A percentile compares a stretch with the other conserved stretches of the same genome.
These are phyloP conservation scores for Nomada fabriciana DNA, from an alignment of 2,888 invertebrate genomes.

Conservation along the genomic window DNA sequence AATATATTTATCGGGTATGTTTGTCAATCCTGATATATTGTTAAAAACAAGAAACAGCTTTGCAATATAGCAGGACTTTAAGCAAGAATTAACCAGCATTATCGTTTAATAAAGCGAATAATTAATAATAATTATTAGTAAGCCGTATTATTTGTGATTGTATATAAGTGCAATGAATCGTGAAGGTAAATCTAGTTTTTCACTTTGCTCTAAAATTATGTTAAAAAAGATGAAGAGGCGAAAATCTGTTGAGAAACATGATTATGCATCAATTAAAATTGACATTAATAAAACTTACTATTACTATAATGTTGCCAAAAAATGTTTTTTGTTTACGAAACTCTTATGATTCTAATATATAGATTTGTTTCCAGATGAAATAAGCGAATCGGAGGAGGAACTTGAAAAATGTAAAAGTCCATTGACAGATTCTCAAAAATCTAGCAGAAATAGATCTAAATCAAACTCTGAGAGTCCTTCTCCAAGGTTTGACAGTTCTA, in stretches of 20 bases:
- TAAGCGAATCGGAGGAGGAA: slow-evolving; percentile 75
- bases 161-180: slow-evolving; percentile 62
- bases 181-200: slow-evolving; percentile 54
- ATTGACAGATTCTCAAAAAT: slow-evolving; percentile 67
- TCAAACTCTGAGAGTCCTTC: slow-evolving; percentile 72
- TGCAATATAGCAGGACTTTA: slow-evolving; percentile 44
- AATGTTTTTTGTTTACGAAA: not conserved
- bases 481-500: slow-evolving; percentile 63
- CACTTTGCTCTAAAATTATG: not conserved
- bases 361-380: slow-evolving; percentile 61
- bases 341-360: not conserved
- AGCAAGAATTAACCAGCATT: not conserved
- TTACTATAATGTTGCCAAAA: not conserved
- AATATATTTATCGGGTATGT: slow-evolving; percentile 43
- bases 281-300: not conserved
- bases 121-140: slow-evolving; percentile 33
- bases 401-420: slow-evolving; percentile 69
- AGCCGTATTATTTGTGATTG: slow-evolving; percentile 34
- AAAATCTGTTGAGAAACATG: not conserved
- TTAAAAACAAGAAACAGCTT: slow-evolving; percentile 4
- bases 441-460: slow-evolving; percentile 71
- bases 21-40: slow-evolving; percentile 20
- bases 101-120: slow-evolving; percentile 9
- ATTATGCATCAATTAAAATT: not conserved
- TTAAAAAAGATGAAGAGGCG: not conserved